Evolutionary conservation across 2,113 vertebrate genomes (phyloP), one percentile per base, ranked within the genome.

Genomic region (Alligator mississippiensis): DNA sequence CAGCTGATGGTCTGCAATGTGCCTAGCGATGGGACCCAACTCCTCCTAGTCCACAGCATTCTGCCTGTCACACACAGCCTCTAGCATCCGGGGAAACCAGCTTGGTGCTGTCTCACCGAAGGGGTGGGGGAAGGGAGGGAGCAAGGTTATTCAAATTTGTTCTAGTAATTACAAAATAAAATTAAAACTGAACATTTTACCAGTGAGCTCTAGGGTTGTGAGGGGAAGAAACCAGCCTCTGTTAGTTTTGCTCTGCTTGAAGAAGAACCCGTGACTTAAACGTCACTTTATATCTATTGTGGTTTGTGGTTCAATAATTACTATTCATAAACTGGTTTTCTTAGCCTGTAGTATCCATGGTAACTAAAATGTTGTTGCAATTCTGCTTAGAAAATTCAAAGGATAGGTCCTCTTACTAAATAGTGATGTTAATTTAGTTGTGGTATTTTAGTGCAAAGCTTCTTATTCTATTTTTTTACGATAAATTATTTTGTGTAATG

Each of bases 241-340:
- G 77, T 90, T 96, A 96, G 87, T 95, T 97, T 96, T 96, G 85
- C 92, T 91, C 59, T 68, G 86, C 88, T 87, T 94, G 76, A 95
- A 95, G 91, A 85, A 93, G 94, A 96, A 89, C 93, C 55, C 3
- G 12, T 93, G 95, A 91, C 93, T 93, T 1, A 1, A 80, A 87
- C 77, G 61, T 95, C 93, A 61, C 68, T 93, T 93, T 86, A 59
- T 76, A 96, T 96, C 92, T 95, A 80, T 90, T 95, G 90, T 95
- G 72, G 38, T 88, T 75, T 93, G 75, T 68, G 89, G 87, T 93
- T 92, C 82, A 88, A 87, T 92, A 88, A 85, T 89, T 54, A 1
- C 66, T 91, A 94, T 97, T 92, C 90, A 66, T 90, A 89, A 92
- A 1, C 1, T 9, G 21, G 22, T 79, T 84, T 55, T 93, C 89